Percentiles rank a stretch among this genome's conserved stretches.
Evolutionary conservation across 2,113 vertebrate genomes (phyloP).

Genomic region (Phylloscopus trochilus): DNA sequence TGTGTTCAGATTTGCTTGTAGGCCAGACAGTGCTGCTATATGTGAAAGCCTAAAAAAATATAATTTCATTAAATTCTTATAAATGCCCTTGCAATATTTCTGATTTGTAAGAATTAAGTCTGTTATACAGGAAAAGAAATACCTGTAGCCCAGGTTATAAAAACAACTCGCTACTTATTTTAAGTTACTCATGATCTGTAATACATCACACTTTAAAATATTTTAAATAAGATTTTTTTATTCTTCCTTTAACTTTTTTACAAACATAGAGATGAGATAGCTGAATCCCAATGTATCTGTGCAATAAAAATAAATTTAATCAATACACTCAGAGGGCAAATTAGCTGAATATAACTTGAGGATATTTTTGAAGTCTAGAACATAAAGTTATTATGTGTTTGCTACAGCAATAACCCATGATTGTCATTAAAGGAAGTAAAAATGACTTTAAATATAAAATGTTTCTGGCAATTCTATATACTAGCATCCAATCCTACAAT

Average conservation of each 20-base stretch:
- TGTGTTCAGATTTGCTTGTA: neutral
- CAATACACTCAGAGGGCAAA: slow-evolving; percentile 13
- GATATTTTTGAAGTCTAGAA: slow-evolving; percentile 25
- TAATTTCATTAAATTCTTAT: neutral
- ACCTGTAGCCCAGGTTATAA: neutral
- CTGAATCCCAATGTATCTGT: neutral
- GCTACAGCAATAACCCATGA: neutral
- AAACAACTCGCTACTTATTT: neutral
- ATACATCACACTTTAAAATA: neutral
- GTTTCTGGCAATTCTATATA: neutral
- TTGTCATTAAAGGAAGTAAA: slow-evolving; percentile 34
- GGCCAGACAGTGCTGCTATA: neutral
- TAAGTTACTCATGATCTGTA: neutral
- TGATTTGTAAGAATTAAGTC: neutral
- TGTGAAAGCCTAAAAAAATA: neutral
- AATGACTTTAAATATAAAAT: slow-evolving; percentile 30
- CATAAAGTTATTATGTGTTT: neutral
- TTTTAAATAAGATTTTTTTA: neutral
- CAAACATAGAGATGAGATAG: neutral
- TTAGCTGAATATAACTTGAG: slow-evolving; percentile 33
- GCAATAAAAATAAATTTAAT: slow-evolving; percentile 48
- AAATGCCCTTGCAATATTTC: neutral
- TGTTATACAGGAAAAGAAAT: neutral
- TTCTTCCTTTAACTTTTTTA: neutral
- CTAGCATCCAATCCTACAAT: slow-evolving; percentile 11